Evolutionary conservation across 2,888 invertebrate genomes (phyloP).

Genomic region (Cantharis flavilabris): DNA sequence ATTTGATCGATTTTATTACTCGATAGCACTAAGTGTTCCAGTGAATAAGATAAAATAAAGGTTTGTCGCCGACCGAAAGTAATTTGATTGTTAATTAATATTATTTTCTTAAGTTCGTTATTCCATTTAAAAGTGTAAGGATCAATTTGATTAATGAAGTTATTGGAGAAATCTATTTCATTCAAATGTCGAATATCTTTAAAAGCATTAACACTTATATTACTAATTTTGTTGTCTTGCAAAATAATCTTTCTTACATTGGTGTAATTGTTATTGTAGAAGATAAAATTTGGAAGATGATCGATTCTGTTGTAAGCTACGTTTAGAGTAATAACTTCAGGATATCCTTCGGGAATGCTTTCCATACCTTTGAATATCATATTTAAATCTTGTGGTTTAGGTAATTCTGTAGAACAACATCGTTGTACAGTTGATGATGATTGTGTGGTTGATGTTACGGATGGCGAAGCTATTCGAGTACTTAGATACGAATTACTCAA

Average conservation of each 20-base stretch:
- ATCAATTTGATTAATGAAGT: constrained; percentile 46
- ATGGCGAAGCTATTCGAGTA: background rate
- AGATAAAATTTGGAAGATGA: constrained; percentile 41
- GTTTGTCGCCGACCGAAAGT: constrained; percentile 43
- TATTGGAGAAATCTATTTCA: constrained; percentile 48
- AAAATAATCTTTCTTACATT: constrained; percentile 44
- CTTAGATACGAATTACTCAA: too few relatives aligned
- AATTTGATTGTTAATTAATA: constrained; percentile 48
- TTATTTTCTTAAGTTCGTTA: constrained; percentile 44
- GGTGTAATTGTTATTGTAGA: constrained; percentile 46
- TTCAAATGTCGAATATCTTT: constrained; percentile 44
- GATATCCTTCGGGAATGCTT: constrained; percentile 43
- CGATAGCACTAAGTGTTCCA: constrained; percentile 48
- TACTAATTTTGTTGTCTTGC: constrained; percentile 46
- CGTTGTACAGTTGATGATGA: background rate
- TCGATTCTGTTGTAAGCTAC: constrained; percentile 48
- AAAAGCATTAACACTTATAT: constrained; percentile 46
- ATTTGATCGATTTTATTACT: constrained; percentile 49
- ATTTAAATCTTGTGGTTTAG: background rate
- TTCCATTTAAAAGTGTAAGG: constrained; percentile 47
- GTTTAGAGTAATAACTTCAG: constrained; percentile 39
- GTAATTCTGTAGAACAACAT: constrained; percentile 1
- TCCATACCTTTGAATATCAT: constrained; percentile 17
- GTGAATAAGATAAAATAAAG: constrained; percentile 46
- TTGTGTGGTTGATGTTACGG: background rate